These are phyloP conservation scores for Eutolmus rufibarbis DNA, from an alignment of 2,888 invertebrate genomes.

Conservation along the genomic window DNA sequence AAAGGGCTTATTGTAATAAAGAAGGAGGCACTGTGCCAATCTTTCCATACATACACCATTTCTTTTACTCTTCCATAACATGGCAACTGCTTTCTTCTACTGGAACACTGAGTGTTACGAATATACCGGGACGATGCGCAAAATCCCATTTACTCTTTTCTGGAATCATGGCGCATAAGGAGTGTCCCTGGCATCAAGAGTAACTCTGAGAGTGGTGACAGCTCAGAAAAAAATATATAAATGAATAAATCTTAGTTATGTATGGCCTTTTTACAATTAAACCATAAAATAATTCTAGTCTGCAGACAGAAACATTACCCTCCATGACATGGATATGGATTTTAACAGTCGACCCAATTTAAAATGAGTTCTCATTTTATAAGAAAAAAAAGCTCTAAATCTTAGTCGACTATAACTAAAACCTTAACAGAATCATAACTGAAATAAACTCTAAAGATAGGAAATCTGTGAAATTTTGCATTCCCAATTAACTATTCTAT, in stretches of 20 bases:
- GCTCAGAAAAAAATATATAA: not conserved
- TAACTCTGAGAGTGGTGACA: not conserved
- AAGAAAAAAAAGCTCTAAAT: not conserved
- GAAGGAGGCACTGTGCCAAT: not conserved
- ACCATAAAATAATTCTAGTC: not conserved
- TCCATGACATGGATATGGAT: not conserved
- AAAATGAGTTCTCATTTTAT: not conserved
- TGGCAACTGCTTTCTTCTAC: not conserved
- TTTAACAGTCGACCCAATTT: not conserved
- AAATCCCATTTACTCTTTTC: conserved; percentile 5
- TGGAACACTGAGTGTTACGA: not conserved
- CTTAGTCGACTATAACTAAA: not conserved
- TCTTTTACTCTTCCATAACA: not conserved
- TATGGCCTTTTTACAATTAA: not conserved
- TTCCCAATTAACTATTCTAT: not conserved
- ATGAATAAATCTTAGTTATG: not conserved
- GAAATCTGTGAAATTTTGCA: not conserved
- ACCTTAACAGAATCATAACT: not conserved
- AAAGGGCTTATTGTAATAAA: conserved; percentile 19
- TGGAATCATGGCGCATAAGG: conserved; percentile 45
- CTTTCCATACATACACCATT: not conserved
- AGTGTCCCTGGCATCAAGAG: conserved; percentile 45
- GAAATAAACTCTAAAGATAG: not conserved
- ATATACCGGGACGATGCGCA: conserved; percentile 22
- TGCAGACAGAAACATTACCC: not conserved